phyloP scores from a whole-genome alignment of 64 coral and sea anemone species.

The Pocillopora damicornis region DNA sequence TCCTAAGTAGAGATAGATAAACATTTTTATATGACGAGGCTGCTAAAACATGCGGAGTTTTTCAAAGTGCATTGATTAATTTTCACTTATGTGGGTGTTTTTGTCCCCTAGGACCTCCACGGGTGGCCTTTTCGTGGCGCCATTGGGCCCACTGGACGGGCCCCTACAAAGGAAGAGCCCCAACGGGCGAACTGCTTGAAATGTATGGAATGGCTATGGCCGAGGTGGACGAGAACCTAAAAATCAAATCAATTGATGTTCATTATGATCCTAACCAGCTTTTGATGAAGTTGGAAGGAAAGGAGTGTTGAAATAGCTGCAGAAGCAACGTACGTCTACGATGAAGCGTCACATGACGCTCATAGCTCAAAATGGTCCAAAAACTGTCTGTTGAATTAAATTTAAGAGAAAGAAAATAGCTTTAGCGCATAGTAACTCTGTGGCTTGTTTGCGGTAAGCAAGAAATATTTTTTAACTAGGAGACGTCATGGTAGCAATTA shows the following conservation, averaged over 20 bases:
- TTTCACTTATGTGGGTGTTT: neutral
- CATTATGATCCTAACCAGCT: constrained; percentile 75
- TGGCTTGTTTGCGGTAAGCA: no score
- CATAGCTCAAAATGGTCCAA: neutral
- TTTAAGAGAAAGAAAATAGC: no score
- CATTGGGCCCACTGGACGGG: constrained; percentile 79
- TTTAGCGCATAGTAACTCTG: no score
- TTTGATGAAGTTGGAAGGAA: constrained; percentile 62
- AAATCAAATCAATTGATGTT: constrained; percentile 63
- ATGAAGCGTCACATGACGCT: neutral
- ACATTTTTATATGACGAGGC: no score
- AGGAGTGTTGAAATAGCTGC: neutral
- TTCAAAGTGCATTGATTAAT: no score
- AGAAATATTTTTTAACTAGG: no score
- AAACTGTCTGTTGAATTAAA: no score
- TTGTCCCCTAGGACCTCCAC: constrained; percentile 41
- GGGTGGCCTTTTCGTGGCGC: constrained; percentile 72
- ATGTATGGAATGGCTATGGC: constrained; percentile 57
- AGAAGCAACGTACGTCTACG: neutral
- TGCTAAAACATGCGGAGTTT: no score
- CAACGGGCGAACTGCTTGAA: constrained; percentile 55
- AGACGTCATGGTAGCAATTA: no score
- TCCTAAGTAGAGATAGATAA: no score
- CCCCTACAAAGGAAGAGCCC: constrained; percentile 50
- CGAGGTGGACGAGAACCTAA: constrained; percentile 66